Evolutionary conservation across 1,140 invertebrate species (phyloP).

Genomic region (Littorina saxatilis): DNA sequence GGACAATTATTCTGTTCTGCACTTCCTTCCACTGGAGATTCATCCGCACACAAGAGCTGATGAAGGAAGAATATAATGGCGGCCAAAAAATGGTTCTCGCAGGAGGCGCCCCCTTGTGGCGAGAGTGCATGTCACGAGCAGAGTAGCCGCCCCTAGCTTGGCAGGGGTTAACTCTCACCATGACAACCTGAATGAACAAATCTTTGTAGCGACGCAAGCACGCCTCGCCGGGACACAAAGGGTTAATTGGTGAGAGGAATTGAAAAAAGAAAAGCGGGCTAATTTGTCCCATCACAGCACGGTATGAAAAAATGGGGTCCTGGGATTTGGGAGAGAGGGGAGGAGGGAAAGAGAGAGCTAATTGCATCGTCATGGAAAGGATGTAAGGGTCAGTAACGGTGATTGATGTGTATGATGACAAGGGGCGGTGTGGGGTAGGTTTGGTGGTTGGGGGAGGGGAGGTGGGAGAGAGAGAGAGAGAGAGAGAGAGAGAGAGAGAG

Average conservation of each 20-base stretch:
- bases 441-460: too few relatives aligned
- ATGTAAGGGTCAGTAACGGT: too few relatives aligned
- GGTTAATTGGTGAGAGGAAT: constrained; percentile 13
- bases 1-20: too few relatives aligned
- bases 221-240: background rate
- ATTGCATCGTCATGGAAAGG: too few relatives aligned
- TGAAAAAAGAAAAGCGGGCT: background rate
- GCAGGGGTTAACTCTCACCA: constrained; percentile 9
- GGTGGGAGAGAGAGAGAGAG: too few relatives aligned
- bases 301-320: background rate
- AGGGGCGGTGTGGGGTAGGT: too few relatives aligned
- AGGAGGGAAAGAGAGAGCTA: too few relatives aligned
- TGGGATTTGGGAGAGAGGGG: too few relatives aligned
- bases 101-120: background rate
- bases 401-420: too few relatives aligned
- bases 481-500: too few relatives aligned
- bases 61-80: background rate
- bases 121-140: background rate
- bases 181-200: background rate
- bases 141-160: background rate
- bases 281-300: background rate
- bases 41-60: background rate
- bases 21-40: too few relatives aligned
- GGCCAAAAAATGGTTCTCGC: constrained; percentile 17
- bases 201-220: background rate